Conservation (phyloP, 2,888 invertebrate genomes). For the Ametastegia equiseti region DNA sequence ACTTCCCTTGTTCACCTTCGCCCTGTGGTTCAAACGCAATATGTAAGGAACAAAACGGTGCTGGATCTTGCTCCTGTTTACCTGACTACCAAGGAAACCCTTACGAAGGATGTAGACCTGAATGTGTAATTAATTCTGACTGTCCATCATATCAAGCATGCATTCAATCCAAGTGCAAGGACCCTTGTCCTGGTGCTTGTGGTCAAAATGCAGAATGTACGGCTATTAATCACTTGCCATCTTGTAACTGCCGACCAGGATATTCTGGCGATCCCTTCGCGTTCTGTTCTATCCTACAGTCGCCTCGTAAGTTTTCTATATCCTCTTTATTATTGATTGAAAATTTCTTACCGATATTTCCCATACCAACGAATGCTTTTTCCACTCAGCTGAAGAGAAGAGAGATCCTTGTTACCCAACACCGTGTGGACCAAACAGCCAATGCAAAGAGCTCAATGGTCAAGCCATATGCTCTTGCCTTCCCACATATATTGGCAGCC, state of each 20-base stretch:
- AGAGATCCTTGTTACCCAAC: slow-evolving; percentile 83
- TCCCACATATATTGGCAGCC: slow-evolving; percentile 81
- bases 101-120: slow-evolving; percentile 84
- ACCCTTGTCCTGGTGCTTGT: slow-evolving; percentile 81
- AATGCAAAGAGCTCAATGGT: slow-evolving; percentile 84
- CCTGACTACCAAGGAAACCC: slow-evolving; percentile 87
- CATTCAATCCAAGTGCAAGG: slow-evolving; percentile 80
- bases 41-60: slow-evolving; percentile 86
- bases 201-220: slow-evolving; percentile 74
- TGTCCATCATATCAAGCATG: slow-evolving; percentile 82
- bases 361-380: slow-evolving; percentile 52
- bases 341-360: not conserved
- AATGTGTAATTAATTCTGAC: slow-evolving; percentile 80
- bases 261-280: slow-evolving; percentile 74
- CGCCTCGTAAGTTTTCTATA: slow-evolving; percentile 57
- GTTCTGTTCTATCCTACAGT: slow-evolving; percentile 64
- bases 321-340: not conserved
- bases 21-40: slow-evolving; percentile 90
- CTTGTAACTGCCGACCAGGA: slow-evolving; percentile 67
- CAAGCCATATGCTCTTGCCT: slow-evolving; percentile 86
- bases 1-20: slow-evolving; percentile 85
- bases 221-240: slow-evolving; percentile 74
- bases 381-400: slow-evolving; percentile 60
- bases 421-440: slow-evolving; percentile 88
- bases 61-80: slow-evolving; percentile 86